Evolutionary conservation across 2,888 invertebrate species (phyloP).

Genomic region (Steinernema hermaphroditum): DNA sequence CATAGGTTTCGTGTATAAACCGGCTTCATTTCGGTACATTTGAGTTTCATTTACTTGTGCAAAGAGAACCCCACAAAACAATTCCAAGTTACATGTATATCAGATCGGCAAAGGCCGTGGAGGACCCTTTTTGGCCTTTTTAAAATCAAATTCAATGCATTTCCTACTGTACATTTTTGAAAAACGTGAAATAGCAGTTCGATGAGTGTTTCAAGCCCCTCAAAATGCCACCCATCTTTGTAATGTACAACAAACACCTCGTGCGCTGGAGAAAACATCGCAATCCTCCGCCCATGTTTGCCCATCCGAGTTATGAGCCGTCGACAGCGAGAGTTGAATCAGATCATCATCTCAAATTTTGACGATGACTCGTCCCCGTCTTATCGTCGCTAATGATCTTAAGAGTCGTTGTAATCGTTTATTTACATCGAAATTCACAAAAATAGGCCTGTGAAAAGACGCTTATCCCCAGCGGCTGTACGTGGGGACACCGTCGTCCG

Average conservation of each 20-base stretch:
- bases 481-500: not conserved
- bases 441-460: not conserved
- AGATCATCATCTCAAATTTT: not conserved
- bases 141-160: not conserved
- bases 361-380: not conserved
- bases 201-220: not conserved
- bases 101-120: not conserved
- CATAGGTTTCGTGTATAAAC: too few species aligned
- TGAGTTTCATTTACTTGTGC: too few species aligned
- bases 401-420: not conserved
- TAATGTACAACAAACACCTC: not conserved
- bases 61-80: too few species aligned
- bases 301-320: not conserved
- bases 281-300: not conserved
- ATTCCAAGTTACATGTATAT: too few species aligned
- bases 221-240: not conserved
- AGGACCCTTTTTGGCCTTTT: not conserved
- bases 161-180: not conserved
- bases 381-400: not conserved
- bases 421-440: not conserved
- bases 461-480: not conserved
- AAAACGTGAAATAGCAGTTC: not conserved
- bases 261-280: not conserved
- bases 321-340: constrained; percentile 2
- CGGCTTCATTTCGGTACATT: too few species aligned